Percentiles rank a stretch among this genome's conserved stretches.
phyloP scores from a whole-genome alignment of 2,888 invertebrate genomes.

The Hedychridium roseum region DNA sequence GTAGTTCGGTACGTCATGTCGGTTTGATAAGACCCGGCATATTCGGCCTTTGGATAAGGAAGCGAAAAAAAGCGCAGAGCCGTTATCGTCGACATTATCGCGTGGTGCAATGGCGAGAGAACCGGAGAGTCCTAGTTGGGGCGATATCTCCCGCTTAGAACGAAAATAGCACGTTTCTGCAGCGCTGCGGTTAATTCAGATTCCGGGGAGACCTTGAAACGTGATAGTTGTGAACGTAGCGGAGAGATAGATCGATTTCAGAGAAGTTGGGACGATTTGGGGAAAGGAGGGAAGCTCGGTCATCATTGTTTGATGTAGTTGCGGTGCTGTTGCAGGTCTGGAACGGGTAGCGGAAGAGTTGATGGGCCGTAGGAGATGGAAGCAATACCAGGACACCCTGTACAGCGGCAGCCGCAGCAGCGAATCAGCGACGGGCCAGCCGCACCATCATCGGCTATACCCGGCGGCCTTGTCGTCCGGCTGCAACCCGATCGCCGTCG shows the following conservation, averaged over 20 bases:
- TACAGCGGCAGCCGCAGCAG: constrained; percentile 64
- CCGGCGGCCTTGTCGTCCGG: constrained; percentile 43
- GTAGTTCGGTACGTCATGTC: constrained; percentile 41
- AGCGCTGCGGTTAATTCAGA: too few species aligned
- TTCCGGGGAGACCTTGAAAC: too few species aligned
- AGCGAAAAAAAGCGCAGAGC: constrained; percentile 44
- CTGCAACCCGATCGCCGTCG: constrained; percentile 43
- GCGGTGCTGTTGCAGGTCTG: constrained; percentile 75
- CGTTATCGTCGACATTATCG: constrained; percentile 46
- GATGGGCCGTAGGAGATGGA: constrained; percentile 97
- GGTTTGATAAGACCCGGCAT: constrained; percentile 48
- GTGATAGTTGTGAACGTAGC: too few species aligned
- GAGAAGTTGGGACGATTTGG: too few species aligned
- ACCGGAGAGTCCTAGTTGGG: too few species aligned
- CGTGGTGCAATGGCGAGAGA: constrained; percentile 9
- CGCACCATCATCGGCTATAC: constrained; percentile 53
- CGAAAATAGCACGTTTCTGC: too few species aligned
- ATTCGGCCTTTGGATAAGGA: constrained; percentile 51
- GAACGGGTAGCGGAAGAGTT: constrained; percentile 96
- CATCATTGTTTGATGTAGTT: constrained; percentile 59
- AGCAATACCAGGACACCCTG: constrained; percentile 85
- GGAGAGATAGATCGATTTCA: too few species aligned
- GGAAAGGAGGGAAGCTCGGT: too few species aligned
- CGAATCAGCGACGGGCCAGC: constrained; percentile 56
- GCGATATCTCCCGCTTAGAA: too few species aligned